Percentiles rank a stretch among this genome's conserved stretches.
phyloP scores from a whole-genome alignment of 2,113 vertebrate species.

The Procavia capensis region DNA sequence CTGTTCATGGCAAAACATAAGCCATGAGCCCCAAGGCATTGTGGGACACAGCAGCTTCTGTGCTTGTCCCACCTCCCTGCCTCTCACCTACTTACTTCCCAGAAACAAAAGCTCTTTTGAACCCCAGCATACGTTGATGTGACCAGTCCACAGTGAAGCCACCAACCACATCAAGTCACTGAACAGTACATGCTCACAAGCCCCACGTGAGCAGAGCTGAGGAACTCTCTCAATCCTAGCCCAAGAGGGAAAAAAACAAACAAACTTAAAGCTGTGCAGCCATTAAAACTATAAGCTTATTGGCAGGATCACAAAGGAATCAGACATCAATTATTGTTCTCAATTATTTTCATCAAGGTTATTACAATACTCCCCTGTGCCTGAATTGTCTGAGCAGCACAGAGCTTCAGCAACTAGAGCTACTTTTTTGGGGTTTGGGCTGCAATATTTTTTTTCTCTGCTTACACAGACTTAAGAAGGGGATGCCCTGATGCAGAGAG shows the following conservation, averaged over 20 bases:
- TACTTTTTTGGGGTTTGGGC: not conserved
- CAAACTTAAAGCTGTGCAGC: conserved; percentile 54
- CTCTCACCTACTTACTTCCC: not conserved
- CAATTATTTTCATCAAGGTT: conserved; percentile 53
- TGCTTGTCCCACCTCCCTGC: not conserved
- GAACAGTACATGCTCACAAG: not conserved
- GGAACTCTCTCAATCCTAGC: not conserved
- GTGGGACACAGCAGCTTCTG: not conserved
- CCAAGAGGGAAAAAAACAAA: not conserved
- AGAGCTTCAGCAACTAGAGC: conserved; percentile 25
- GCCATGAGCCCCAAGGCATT: conserved; percentile 1
- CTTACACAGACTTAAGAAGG: conserved; percentile 37
- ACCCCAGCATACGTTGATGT: not conserved
- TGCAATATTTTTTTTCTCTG: conserved; percentile 35
- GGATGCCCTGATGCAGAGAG: not conserved
- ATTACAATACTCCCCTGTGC: conserved; percentile 70
- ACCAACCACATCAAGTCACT: conserved; percentile 12
- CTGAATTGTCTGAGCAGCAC: not conserved
- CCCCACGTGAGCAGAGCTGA: not conserved
- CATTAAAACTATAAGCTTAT: conserved; percentile 11
- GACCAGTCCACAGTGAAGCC: conserved; percentile 1
- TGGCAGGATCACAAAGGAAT: conserved; percentile 54
- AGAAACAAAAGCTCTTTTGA: conserved; percentile 38
- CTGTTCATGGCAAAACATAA: conserved; percentile 25
- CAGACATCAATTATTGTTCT: conserved; percentile 37